Evolutionary conservation across 30 jellyfish, hydroid and myxozoan species (phyloP), one percentile per base, ranked within the genome.

Genomic region (Clytia hemisphaerica): DNA sequence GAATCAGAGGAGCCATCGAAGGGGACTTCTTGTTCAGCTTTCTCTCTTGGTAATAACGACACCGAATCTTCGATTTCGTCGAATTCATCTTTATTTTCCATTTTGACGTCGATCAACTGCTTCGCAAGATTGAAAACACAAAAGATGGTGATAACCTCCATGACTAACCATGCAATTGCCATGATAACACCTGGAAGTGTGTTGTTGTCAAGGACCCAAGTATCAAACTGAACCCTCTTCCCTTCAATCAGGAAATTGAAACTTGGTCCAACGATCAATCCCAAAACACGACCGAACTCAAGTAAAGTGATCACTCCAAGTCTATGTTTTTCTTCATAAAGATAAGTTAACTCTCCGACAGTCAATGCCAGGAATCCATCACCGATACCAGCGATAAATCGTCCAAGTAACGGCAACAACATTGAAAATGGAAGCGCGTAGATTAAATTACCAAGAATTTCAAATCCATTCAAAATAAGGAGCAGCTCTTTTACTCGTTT

Each of bases 201-300:
- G 10, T 38, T 60, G 51, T 50, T 26, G 45, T 74, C 77, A 32
- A 74, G 22, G 2, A 50, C 45, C 83, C 83, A 62, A 5, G 45
- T 40, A 59, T 60, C 18, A 26, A 74, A 58, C 10, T 38, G 10
- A 15, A 1, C 34, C 24, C 42, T 24, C 63, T 10, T 21, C 10
- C 29, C 24, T 6, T 36, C 38, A 12, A 74, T 50, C 26, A 61
- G 42, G 59, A 58, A 46, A 61, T 74, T 74, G 30, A 74, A 22
- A 30, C 33, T 25, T 9, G 86, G 86, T 0, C 86, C 86, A 38
- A 74, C 29, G 6, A 60, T 74, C 42, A 74, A 50, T 3, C 86
- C 86, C 27, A 60, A 60, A 24, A 74, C 86, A 15, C 86, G 80
- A 10, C 86, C 86, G 4, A 62, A 44, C 46, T 74, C 86, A 37